These are phyloP conservation scores for Hirundichthys speculiger DNA, from an alignment of 2,113 vertebrate genomes.

Conservation along the genomic window DNA sequence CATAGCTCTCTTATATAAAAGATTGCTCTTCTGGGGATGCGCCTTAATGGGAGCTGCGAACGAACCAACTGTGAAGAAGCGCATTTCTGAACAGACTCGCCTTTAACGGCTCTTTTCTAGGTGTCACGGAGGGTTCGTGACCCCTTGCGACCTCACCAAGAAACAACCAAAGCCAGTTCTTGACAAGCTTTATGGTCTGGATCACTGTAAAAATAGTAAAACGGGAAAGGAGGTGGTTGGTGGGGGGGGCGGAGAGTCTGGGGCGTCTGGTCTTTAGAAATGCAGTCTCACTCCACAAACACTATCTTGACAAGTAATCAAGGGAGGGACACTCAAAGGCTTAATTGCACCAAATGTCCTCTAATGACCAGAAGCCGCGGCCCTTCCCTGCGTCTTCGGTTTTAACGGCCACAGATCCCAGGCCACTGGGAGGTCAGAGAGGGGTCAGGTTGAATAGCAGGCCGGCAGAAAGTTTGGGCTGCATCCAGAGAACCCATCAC, in stretches of 20 bases:
- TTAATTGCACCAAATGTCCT: constrained; percentile 83
- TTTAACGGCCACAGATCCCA: constrained; percentile 61
- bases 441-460: constrained; percentile 76
- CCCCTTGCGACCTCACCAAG: constrained; percentile 41
- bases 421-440: constrained; percentile 46
- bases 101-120: constrained; percentile 13
- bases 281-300: constrained; percentile 74
- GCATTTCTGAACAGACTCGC: constrained; percentile 28
- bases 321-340: constrained; percentile 75
- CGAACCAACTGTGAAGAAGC: constrained; percentile 16
- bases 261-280: constrained; percentile 77
- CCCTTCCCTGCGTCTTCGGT: constrained; percentile 33
- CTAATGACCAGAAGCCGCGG: constrained; percentile 81
- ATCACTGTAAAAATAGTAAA: constrained; percentile 71
- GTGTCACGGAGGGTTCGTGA: constrained; percentile 61
- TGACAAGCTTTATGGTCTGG: constrained; percentile 63
- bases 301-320: constrained; percentile 87
- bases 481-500: constrained; percentile 12
- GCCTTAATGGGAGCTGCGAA: constrained; percentile 4
- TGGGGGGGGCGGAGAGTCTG: constrained; percentile 12
- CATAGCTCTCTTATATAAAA: no score
- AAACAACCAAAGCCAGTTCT: constrained; percentile 55
- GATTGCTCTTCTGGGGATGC: no score
- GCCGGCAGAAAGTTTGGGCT: constrained; percentile 42
- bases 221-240: constrained; percentile 39